Evolutionary conservation across 1,140 invertebrate genomes (phyloP).

Genomic region (Drosophila punjabiensis): DNA sequence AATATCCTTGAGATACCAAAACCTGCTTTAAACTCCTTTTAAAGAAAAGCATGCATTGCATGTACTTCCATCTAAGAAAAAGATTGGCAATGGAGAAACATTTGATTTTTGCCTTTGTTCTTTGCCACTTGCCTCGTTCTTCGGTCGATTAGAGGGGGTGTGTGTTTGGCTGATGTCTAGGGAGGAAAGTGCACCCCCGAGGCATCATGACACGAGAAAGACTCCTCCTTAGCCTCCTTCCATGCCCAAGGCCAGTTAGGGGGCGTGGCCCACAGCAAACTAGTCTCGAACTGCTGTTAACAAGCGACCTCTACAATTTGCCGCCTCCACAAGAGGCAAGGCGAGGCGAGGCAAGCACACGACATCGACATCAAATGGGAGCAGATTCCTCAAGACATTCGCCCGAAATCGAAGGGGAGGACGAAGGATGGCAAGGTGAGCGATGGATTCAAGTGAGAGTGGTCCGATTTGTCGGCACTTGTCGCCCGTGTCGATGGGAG

Average conservation of each 20-base stretch:
- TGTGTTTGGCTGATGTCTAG: slow-evolving; percentile 9
- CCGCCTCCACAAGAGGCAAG: slow-evolving; percentile 27
- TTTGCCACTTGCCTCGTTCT: slow-evolving; percentile 8
- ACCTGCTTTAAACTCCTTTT: not conserved
- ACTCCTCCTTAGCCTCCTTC: not conserved
- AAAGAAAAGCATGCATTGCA: not conserved
- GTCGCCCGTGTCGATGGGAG: slow-evolving; percentile 32
- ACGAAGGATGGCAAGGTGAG: slow-evolving; percentile 17
- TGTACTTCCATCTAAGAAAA: slow-evolving; percentile 1
- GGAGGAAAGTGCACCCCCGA: slow-evolving; percentile 23
- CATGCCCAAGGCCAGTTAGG: slow-evolving; percentile 28
- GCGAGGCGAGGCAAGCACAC: slow-evolving; percentile 23
- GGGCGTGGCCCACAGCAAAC: slow-evolving; percentile 29
- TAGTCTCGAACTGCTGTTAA: slow-evolving; percentile 55
- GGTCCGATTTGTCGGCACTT: slow-evolving; percentile 44
- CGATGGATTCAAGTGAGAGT: slow-evolving; percentile 4
- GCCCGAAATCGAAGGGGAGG: slow-evolving; percentile 36
- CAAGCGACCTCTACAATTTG: slow-evolving; percentile 58
- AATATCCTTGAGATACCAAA: not conserved
- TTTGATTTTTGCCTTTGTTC: slow-evolving; percentile 35
- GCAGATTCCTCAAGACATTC: slow-evolving; percentile 47
- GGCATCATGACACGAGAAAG: slow-evolving; percentile 14
- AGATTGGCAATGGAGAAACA: slow-evolving; percentile 20
- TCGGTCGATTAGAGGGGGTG: slow-evolving; percentile 27
- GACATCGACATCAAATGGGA: slow-evolving; percentile 32